Evolutionary conservation across 1,140 invertebrate genomes (phyloP), one percentile per base, ranked within the genome.

Genomic region (Zaprionus africanus): DNA sequence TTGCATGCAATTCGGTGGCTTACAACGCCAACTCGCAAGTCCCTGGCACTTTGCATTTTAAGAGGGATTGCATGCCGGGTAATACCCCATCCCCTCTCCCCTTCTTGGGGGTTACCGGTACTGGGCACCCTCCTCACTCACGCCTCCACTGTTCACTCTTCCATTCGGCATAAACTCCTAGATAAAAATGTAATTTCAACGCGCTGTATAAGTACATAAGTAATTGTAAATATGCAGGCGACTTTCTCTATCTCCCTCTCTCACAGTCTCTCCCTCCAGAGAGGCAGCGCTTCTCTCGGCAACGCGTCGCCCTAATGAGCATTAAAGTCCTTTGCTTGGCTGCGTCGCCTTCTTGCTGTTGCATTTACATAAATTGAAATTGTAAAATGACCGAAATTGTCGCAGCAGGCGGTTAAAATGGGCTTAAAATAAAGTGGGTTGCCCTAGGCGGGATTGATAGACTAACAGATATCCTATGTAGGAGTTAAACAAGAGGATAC

Each of bases 291-390:
- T 22, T 24, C 46, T 19, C 46, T 22, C 41, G n/a, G 41, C 41
- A n/a, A 26, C 12, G 59, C 19, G 59, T 28, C 51, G 51, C 49
- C 53, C 81, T 88, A 88, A 88, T 85, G 85, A 90, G 81, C 78
- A 84, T 88, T 90, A 79, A 84, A 88, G 84, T 76, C 69, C 65
- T 41, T 31, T 51, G 38, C 51, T 56, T 19, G 28, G 9, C 4
- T 54, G 7, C 9, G 6, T 43, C 38, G 24, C 15, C 49, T 51
- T 51, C 66, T 46, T 46, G 67, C 69, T 82, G 84, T 78, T 88
- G 81, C 81, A 88, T 88, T 88, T 88, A 85, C 84, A 88, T 90
- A 88, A 87, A 79, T 81, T 90, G 68, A 81, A 88, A 71, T 88
- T 54, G 57, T 54, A 15, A 59, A 87, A 80, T 70, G 57, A 63